These are phyloP conservation scores for Drosophila sulfurigaster DNA, from an alignment of 1,140 invertebrate species.

Conservation along the genomic window DNA sequence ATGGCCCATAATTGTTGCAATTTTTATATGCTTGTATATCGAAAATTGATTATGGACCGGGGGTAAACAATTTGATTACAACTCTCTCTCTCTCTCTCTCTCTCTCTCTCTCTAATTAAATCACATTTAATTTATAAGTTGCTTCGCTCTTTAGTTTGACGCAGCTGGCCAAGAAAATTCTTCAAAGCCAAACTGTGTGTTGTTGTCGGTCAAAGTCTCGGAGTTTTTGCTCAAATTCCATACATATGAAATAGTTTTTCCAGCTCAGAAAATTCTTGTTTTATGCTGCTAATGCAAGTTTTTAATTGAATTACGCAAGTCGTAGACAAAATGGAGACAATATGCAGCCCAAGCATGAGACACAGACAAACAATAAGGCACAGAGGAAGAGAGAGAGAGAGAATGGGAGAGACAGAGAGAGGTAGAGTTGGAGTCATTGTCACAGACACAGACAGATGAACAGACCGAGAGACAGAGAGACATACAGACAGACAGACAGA, in stretches of 20 bases:
- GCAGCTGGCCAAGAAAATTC: conserved; percentile 17
- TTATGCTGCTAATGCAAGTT: conserved; percentile 52
- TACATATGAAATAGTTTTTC: conserved; percentile 38
- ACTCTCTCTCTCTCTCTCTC: neutral
- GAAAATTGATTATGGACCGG: conserved; percentile 42
- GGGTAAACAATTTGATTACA: conserved; percentile 2
- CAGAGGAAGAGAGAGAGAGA: neutral
- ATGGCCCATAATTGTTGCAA: conserved; percentile 47
- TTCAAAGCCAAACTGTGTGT: neutral
- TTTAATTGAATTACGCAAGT: conserved; percentile 53
- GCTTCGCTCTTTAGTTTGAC: neutral
- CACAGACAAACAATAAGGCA: neutral
- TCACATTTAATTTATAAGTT: conserved; percentile 28
- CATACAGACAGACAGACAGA: neutral
- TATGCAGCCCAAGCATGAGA: conserved; percentile 1
- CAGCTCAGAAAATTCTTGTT: conserved; percentile 40
- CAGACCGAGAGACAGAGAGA: neutral
- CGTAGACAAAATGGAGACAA: conserved; percentile 28
- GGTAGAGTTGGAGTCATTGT: neutral
- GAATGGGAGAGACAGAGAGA: neutral
- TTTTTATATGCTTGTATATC: conserved; percentile 44
- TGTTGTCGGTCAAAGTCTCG: neutral
- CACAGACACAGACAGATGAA: neutral
- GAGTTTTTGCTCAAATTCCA: conserved; percentile 7
- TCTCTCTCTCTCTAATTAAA: conserved; percentile 2